Evolutionary conservation across 2,113 vertebrate species (phyloP).

Genomic region (Gallinago paraguaiae): DNA sequence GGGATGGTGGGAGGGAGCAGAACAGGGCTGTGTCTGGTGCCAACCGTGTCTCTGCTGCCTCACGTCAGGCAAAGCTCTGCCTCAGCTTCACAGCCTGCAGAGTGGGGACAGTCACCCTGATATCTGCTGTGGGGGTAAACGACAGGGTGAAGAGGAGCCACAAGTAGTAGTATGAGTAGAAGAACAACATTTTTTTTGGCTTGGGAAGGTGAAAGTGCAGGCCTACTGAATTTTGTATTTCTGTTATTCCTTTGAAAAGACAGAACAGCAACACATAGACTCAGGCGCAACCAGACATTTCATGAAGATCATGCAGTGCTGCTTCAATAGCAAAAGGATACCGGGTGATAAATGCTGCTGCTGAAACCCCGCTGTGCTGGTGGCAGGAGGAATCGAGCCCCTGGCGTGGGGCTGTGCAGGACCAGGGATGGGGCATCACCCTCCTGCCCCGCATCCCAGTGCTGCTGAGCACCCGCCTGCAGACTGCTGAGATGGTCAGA

Average conservation of each 20-base stretch:
- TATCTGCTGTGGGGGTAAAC: not conserved
- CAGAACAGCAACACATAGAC: not conserved
- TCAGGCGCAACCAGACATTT: not conserved
- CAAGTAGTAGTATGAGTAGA: not conserved
- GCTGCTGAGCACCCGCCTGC: fast-evolving
- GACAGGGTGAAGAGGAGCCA: not conserved
- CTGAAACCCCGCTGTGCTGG: not conserved
- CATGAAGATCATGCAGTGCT: not conserved
- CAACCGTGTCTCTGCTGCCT: not conserved
- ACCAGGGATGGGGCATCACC: not conserved
- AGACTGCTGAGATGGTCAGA: not conserved
- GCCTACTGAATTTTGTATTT: not conserved
- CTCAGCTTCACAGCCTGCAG: not conserved
- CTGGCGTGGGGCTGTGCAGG: not conserved
- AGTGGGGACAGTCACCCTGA: not conserved
- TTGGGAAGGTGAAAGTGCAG: not conserved
- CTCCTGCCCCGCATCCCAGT: too few species aligned
- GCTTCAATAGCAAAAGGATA: not conserved
- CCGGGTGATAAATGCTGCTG: not conserved
- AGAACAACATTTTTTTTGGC: not conserved
- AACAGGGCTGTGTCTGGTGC: not conserved
- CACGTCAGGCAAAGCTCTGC: fast-evolving
- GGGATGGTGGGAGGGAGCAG: not conserved
- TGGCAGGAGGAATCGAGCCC: not conserved
- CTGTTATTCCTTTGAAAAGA: not conserved